Evolutionary conservation across 2,797 vertebrate species (phyloP).

Genomic region (Cuniculus paca): DNA sequence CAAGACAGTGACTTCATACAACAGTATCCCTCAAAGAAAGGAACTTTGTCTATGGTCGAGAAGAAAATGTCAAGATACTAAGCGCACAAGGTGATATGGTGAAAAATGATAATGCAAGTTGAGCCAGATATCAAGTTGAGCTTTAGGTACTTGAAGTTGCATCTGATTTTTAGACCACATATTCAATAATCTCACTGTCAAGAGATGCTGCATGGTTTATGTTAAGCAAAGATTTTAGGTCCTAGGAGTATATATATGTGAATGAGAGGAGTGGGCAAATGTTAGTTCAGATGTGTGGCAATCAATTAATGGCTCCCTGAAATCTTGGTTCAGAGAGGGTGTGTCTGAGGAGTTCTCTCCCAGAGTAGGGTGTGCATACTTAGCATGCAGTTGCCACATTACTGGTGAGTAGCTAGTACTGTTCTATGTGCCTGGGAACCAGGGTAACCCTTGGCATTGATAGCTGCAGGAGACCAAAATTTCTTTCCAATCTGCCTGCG

Average conservation of each 20-base stretch:
- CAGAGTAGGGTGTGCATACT: neutral
- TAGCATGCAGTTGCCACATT: neutral
- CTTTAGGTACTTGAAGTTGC: slow-evolving; percentile 10
- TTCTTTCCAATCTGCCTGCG: neutral
- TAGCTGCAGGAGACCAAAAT: neutral
- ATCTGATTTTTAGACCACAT: neutral
- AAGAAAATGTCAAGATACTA: slow-evolving; percentile 56
- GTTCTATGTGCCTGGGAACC: neutral
- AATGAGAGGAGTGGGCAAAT: slow-evolving; percentile 12
- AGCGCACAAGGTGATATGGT: neutral
- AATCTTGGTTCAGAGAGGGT: neutral
- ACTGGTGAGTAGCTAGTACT: neutral
- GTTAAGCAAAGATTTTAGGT: neutral
- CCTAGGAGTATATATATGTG: neutral
- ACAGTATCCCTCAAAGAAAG: neutral
- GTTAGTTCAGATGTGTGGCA: slow-evolving; percentile 37
- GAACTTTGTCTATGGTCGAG: slow-evolving; percentile 33
- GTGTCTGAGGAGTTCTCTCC: neutral
- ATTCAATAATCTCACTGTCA: neutral
- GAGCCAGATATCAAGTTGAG: slow-evolving; percentile 59
- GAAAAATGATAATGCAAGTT: slow-evolving; percentile 65
- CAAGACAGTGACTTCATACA: slow-evolving; percentile 65
- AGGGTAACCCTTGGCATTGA: neutral
- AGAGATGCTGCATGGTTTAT: neutral
- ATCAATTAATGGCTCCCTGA: neutral